Evolutionary conservation across 2,888 invertebrate species (phyloP).

Genomic region (Apoderus coryli): DNA sequence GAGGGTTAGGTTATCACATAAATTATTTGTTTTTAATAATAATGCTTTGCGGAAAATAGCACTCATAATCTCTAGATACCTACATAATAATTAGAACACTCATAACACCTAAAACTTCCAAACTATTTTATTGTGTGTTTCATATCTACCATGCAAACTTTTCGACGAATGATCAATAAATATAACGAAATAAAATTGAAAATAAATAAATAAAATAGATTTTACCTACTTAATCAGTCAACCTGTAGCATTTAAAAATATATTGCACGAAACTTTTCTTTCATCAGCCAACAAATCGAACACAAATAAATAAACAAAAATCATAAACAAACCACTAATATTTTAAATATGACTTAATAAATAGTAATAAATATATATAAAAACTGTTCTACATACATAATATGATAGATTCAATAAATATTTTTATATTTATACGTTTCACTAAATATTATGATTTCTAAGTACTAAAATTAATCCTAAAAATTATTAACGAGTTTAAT

Average conservation of each 20-base stretch:
- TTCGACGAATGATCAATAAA: slow-evolving; percentile 12
- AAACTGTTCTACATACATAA: slow-evolving; percentile 28
- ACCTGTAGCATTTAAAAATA: slow-evolving; percentile 32
- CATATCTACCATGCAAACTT: too few species aligned
- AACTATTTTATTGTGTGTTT: too few species aligned
- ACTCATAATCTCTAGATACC: too few species aligned
- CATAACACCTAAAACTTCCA: too few species aligned
- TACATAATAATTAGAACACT: too few species aligned
- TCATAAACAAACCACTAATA: slow-evolving; percentile 16
- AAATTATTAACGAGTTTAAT: slow-evolving; percentile 34
- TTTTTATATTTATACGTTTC: slow-evolving; percentile 32
- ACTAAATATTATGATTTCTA: slow-evolving; percentile 26
- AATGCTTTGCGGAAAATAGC: too few species aligned
- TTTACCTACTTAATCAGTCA: slow-evolving; percentile 29
- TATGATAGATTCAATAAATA: slow-evolving; percentile 34
- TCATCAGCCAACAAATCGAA: slow-evolving; percentile 30
- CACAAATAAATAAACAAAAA: slow-evolving; percentile 19
- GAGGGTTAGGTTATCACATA: too few species aligned
- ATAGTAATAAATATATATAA: slow-evolving; percentile 13
- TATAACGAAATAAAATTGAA: slow-evolving; percentile 12
- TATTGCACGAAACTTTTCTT: slow-evolving; percentile 35
- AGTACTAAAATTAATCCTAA: slow-evolving; percentile 30
- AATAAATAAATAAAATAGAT: slow-evolving; percentile 19
- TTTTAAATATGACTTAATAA: too few species aligned
- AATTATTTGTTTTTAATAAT: too few species aligned